phyloP scores from a whole-genome alignment of 1,140 invertebrate species.

The Homalodisca vitripennis region DNA sequence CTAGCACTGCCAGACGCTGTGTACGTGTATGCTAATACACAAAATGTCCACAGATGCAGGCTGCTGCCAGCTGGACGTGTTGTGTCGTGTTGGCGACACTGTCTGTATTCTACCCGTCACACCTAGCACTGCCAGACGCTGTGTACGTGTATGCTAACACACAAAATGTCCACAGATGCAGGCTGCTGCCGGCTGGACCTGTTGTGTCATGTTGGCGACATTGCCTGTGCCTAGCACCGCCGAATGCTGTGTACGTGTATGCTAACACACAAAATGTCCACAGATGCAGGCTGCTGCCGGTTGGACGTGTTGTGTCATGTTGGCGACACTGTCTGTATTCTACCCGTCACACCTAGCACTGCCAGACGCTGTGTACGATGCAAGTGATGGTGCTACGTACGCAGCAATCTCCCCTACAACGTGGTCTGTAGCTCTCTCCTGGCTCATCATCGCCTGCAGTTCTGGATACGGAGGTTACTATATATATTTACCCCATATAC shows the following conservation, averaged over 20 bases:
- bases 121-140: slow-evolving; percentile 56
- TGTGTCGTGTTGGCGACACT: too few species aligned
- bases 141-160: too few species aligned
- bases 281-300: slow-evolving; percentile 50
- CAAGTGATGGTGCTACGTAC: slow-evolving; percentile 60
- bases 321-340: slow-evolving; percentile 58
- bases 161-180: too few species aligned
- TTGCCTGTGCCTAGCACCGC: too few species aligned
- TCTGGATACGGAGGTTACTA: slow-evolving; percentile 56
- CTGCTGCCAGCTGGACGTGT: too few species aligned
- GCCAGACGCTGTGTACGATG: slow-evolving; percentile 59
- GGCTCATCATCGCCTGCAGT: slow-evolving; percentile 64
- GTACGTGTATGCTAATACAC: too few species aligned
- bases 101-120: slow-evolving; percentile 58
- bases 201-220: too few species aligned
- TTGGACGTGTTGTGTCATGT: slow-evolving; percentile 54
- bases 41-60: too few species aligned
- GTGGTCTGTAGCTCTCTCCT: slow-evolving; percentile 58
- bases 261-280: neutral
- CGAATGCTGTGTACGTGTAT: neutral
- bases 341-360: slow-evolving; percentile 56
- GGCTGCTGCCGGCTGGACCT: too few species aligned
- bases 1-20: slow-evolving; percentile 57
- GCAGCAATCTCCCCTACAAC: slow-evolving; percentile 61
- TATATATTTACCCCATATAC: neutral